phyloP scores from a whole-genome alignment of 2,888 invertebrate species.

The Cephonodes hylas region DNA sequence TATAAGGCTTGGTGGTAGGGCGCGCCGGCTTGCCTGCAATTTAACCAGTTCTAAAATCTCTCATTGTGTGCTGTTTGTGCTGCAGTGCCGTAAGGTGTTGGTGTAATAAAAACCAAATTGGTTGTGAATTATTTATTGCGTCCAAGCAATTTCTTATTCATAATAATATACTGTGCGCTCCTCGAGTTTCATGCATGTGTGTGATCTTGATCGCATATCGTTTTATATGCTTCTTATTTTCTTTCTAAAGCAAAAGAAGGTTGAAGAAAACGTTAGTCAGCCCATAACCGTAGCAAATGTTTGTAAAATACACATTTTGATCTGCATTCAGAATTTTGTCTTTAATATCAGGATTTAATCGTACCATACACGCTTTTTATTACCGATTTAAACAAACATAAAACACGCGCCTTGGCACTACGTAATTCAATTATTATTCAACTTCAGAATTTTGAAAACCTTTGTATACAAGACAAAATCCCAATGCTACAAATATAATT shows the following conservation, averaged over 20 bases:
- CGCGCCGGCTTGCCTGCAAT: slow-evolving; percentile 77
- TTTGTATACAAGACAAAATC: background rate
- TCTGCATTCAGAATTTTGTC: slow-evolving; percentile 1
- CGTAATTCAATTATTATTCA: background rate
- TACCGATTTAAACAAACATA: background rate
- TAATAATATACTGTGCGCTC: slow-evolving; percentile 60
- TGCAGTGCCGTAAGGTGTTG: slow-evolving; percentile 72
- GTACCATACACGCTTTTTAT: background rate
- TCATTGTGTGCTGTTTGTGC: slow-evolving; percentile 48
- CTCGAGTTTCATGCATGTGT: slow-evolving; percentile 57
- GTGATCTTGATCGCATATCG: slow-evolving; percentile 55
- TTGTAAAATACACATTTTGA: background rate
- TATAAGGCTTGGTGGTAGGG: slow-evolving; percentile 69
- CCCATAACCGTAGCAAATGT: slow-evolving; percentile 11
- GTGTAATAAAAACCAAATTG: slow-evolving; percentile 80
- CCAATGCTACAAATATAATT: background rate
- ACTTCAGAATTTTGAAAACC: background rate
- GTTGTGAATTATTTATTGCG: slow-evolving; percentile 76
- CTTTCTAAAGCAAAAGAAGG: slow-evolving; percentile 11
- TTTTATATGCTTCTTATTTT: slow-evolving; percentile 12
- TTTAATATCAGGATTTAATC: background rate
- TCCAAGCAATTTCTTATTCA: slow-evolving; percentile 63
- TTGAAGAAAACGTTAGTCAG: slow-evolving; percentile 11
- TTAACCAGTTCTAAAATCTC: slow-evolving; percentile 67
- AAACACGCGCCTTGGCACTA: background rate